These are phyloP conservation scores for Ctenopoma kingsleyae DNA, from an alignment of 2,797 vertebrate species.

Conservation along the genomic window DNA sequence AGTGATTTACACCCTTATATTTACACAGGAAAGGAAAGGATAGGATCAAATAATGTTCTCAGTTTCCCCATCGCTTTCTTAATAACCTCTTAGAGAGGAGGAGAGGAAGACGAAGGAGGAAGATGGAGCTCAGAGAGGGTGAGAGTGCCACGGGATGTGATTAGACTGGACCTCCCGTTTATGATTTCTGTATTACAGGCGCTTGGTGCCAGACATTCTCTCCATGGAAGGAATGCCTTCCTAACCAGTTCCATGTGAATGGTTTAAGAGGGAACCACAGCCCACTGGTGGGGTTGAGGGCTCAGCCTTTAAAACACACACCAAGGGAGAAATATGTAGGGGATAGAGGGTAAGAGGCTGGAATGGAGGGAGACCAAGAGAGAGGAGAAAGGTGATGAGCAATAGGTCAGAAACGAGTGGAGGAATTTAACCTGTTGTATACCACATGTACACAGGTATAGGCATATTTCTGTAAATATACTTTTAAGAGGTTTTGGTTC, in stretches of 20 bases:
- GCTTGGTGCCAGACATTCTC: slow-evolving; percentile 85
- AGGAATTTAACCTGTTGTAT: slow-evolving; percentile 9
- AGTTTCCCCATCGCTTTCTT: slow-evolving; percentile 46
- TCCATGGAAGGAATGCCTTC: slow-evolving; percentile 88
- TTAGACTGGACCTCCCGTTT: slow-evolving; percentile 85
- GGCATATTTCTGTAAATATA: neutral
- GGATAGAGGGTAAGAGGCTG: slow-evolving; percentile 69
- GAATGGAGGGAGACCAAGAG: slow-evolving; percentile 46
- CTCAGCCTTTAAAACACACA: slow-evolving; percentile 79
- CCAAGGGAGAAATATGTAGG: slow-evolving; percentile 74
- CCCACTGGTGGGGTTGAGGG: slow-evolving; percentile 76
- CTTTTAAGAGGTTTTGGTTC: slow-evolving; percentile 1
- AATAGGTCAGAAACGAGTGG: slow-evolving; percentile 42
- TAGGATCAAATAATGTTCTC: slow-evolving; percentile 59
- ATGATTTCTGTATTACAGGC: slow-evolving; percentile 86
- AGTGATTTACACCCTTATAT: slow-evolving; percentile 57
- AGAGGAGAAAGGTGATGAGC: slow-evolving; percentile 33
- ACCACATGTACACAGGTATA: neutral
- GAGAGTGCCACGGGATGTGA: slow-evolving; percentile 85
- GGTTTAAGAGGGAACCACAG: slow-evolving; percentile 83
- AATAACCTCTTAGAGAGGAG: slow-evolving; percentile 63
- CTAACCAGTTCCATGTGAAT: slow-evolving; percentile 90
- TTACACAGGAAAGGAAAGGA: slow-evolving; percentile 64
- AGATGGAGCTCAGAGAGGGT: slow-evolving; percentile 75
- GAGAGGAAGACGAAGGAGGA: slow-evolving; percentile 75